Evolutionary conservation across 2,888 invertebrate species (phyloP), one percentile per base, ranked within the genome.

Genomic region (Acronicta alni): DNA sequence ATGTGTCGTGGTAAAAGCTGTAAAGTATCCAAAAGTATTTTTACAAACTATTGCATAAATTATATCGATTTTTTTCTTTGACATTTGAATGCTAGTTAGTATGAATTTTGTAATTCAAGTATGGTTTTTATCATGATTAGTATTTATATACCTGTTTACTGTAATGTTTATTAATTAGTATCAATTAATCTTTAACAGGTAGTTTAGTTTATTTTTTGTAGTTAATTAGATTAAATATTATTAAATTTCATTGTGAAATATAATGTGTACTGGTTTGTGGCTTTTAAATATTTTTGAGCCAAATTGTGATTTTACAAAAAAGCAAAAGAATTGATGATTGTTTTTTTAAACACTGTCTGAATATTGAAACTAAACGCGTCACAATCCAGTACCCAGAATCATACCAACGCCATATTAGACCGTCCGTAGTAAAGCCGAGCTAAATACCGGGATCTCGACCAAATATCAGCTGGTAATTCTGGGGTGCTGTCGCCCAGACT

Each of bases 401-500:
- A 48, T 9, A 9, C 8, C 9, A 42, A 32, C 38, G 12, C 38
- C 48, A 35, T 58, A 54, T 41, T 37, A 57, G 42, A 53, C 45
- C 51, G 47, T 48, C 43, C 12, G 45, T 59, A 68, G 43, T 65
- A 64, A 57, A 75, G 60, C 64, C 53, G 63, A 52, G 53, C 56
- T 47, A 62, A 18, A 57, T 63, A 56, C 77, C 73, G 89, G 75
- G 70, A 48, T 18, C 72, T 79, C 81, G 89, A 89, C 95, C 96
- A 97, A 98, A 98, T 99, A 99, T 99, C 98, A 99, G 98, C 98
- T 98, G 98, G 98, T 98, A 99, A 98, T 98, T 98, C 97, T 97
- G 97, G 97, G 97, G 95, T 95, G 85, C 37, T 52, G 87, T 92
- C 90, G 93, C 97, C 96, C 98, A 97, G 98, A 95, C 96, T 98